Conservation (phyloP, 2,113 vertebrate genomes). For the Anolis sagrei region DNA sequence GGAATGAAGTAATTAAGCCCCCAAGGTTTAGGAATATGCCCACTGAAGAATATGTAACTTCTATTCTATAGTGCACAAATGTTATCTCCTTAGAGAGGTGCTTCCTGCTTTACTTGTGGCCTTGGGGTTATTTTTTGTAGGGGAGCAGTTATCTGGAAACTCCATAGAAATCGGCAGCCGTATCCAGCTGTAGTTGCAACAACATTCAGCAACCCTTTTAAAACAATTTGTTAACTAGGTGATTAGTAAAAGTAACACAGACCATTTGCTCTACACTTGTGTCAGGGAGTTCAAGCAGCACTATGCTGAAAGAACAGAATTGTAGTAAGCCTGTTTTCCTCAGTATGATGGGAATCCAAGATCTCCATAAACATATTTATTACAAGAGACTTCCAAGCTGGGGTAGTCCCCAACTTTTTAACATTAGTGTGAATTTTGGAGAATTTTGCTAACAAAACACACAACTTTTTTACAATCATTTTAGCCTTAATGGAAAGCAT, state of each 20-base stretch:
- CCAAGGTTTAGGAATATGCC: no score
- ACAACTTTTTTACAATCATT: background rate
- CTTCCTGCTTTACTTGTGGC: background rate
- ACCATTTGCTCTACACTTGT: background rate
- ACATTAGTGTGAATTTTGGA: no score
- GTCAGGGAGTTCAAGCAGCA: background rate
- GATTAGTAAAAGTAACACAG: background rate
- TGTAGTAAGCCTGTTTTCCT: no score
- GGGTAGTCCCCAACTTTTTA: no score
- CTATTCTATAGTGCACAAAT: background rate
- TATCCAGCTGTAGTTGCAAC: background rate
- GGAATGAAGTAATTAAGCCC: no score
- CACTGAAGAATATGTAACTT: no score
- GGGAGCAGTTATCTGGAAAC: background rate
- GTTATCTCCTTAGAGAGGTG: background rate
- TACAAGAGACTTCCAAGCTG: no score
- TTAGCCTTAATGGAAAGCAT: background rate
- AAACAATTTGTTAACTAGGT: background rate
- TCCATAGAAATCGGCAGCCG: background rate
- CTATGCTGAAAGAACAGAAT: background rate
- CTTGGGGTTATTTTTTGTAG: background rate
- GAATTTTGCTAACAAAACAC: no score
- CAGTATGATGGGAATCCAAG: no score
- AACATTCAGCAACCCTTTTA: background rate
- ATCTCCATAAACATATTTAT: no score